Percentiles rank a stretch among this genome's conserved stretches.
phyloP scores from a whole-genome alignment of 2,113 vertebrate genomes.

The Larimichthys crocea region DNA sequence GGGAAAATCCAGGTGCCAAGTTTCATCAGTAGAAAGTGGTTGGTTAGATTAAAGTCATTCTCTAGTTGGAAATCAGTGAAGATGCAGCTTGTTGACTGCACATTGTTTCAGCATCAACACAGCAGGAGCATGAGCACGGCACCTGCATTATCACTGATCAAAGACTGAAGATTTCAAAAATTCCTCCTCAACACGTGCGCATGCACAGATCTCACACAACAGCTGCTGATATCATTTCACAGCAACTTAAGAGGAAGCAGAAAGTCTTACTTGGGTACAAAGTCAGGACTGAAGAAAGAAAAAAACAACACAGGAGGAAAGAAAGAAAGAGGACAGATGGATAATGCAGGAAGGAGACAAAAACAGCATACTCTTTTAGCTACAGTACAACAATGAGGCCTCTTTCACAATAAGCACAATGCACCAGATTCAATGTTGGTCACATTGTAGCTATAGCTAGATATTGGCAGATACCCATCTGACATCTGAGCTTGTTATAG shows the following conservation, averaged over 20 bases:
- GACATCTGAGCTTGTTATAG: background rate
- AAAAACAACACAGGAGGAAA: background rate
- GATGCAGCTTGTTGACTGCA: constrained; percentile 34
- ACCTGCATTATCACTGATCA: constrained; percentile 52
- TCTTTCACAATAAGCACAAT: background rate
- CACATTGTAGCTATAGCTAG: background rate
- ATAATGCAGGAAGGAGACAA: background rate
- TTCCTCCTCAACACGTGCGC: constrained; percentile 42
- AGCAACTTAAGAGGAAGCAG: constrained; percentile 23
- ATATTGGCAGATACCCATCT: background rate
- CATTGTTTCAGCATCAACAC: constrained; percentile 44
- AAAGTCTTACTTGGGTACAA: constrained; percentile 32
- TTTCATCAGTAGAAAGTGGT: background rate
- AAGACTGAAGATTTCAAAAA: constrained; percentile 57
- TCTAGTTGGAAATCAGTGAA: constrained; percentile 32
- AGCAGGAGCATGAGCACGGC: constrained; percentile 18
- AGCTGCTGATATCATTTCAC: constrained; percentile 55
- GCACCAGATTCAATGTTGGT: background rate
- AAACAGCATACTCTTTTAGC: background rate
- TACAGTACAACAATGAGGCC: background rate
- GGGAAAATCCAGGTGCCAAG: background rate
- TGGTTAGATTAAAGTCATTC: background rate
- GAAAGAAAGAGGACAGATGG: background rate
- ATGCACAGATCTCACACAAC: constrained; percentile 28
- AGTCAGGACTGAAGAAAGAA: background rate